These are phyloP conservation scores for Lasiurus cinereus DNA, from an alignment of 2,113 vertebrate genomes.

Conservation along the genomic window DNA sequence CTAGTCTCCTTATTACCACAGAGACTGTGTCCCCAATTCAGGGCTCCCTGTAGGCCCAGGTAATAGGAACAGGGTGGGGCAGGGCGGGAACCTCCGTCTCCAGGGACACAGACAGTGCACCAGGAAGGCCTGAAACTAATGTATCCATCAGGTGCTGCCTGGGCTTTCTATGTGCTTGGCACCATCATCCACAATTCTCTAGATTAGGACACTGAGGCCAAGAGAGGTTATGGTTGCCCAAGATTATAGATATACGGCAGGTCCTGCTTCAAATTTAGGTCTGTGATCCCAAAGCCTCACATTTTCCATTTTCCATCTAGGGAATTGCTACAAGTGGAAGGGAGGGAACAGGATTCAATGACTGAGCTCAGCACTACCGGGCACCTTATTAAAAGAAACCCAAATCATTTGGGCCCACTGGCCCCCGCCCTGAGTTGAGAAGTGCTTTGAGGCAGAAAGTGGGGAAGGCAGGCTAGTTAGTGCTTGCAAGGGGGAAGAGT, in stretches of 20 bases:
- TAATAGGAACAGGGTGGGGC: not conserved
- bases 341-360: no score
- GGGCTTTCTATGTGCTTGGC: rapidly evolving
- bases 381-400: not conserved
- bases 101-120: not conserved
- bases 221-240: not conserved
- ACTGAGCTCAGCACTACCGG: not conserved
- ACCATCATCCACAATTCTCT: not conserved
- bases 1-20: conserved; percentile 53
- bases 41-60: not conserved
- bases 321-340: not conserved
- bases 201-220: not conserved
- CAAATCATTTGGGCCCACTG: not conserved
- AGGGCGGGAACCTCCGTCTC: not conserved
- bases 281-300: not conserved
- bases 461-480: not conserved
- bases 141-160: not conserved
- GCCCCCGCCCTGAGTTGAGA: not conserved
- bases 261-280: not conserved
- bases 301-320: not conserved
- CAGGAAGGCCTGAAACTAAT: not conserved
- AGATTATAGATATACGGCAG: rapidly evolving
- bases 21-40: conserved; percentile 33
- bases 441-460: not conserved
- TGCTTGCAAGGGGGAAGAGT: not conserved